phyloP scores from a whole-genome alignment of 2,888 invertebrate species.

The Platerodrilus igneus region DNA sequence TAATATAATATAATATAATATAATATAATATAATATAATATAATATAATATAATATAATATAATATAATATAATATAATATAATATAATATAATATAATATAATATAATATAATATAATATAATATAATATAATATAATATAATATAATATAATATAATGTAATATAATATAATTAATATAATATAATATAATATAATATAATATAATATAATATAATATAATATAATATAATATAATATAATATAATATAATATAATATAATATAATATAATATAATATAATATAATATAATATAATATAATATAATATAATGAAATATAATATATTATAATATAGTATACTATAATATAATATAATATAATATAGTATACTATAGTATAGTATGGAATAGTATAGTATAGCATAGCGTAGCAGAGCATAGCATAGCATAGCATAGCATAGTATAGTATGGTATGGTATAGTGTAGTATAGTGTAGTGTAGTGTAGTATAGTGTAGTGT shows the following conservation, averaged over 20 bases:
- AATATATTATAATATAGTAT: constrained; percentile 7
- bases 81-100: too few relatives aligned
- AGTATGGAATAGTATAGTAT: constrained; percentile 4
- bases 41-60: too few relatives aligned
- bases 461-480: constrained; percentile 10
- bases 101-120: too few relatives aligned
- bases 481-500: constrained; percentile 9
- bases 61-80: too few relatives aligned
- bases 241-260: neutral
- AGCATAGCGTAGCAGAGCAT: constrained; percentile 9
- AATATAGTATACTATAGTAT: constrained; percentile 7
- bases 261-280: neutral
- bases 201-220: neutral
- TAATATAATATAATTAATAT: too few relatives aligned
- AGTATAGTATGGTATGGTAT: constrained; percentile 10
- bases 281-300: constrained; percentile 5
- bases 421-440: constrained; percentile 11
- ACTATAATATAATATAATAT: constrained; percentile 7
- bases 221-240: constrained; percentile 2
- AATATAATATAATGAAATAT: constrained; percentile 4
- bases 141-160: too few relatives aligned
- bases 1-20: too few relatives aligned
- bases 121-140: too few relatives aligned
- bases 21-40: too few relatives aligned
- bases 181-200: neutral